Base-by-base conservation (phyloP, 2,797 vertebrate species). In the Phalloptychus januarius region DNA sequence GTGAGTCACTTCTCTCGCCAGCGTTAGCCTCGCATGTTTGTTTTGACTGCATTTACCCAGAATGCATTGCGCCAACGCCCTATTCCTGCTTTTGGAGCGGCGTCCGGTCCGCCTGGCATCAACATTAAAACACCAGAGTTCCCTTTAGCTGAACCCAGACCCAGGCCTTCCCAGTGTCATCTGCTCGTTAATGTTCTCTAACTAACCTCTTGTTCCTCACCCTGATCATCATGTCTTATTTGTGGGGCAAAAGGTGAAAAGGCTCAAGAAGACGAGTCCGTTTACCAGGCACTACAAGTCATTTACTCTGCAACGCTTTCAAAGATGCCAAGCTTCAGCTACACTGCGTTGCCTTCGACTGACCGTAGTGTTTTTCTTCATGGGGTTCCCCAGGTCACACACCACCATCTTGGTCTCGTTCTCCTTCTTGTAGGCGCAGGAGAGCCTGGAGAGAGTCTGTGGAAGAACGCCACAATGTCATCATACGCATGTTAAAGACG, bases 351-450 rank as follows among this genome's bases (percentile, higher is more conserved):
- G 40, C 40, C 40, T 44, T 23, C 23, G 3, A 76, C 92, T 76
- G 40, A 94, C 94, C 92, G 97, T 97, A 45, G 97, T 97, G 87
- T 97, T 97, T 75, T 95, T 97, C 89, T 99, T 99, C 98, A 99
- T 99, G 50, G 98, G 98, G 92, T 99, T 99, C 74, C 98, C 98
- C 83, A 99, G 96, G 88, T 99, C 98, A 93, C 98, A 99, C 40
- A 98, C 97, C 18, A 99, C 97, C 92, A 97, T 93, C 77, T 97
- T 97, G 78, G 97, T 99, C 91, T 97, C 96, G 90, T 99, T 99
- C 86, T 98, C 98, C 50, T 94, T 97, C 93, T 98, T 99, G 92
- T 97, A 98, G 0, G 97, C 97, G 87, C 98, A 99, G 0, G 97
- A 98, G 42, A 99, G 93, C 75, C 97, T 95, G 78, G 96, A 95